Percentiles rank a stretch among this genome's conserved stretches.
phyloP scores from a whole-genome alignment of 2,888 invertebrate genomes.

The Patella caerulea region DNA sequence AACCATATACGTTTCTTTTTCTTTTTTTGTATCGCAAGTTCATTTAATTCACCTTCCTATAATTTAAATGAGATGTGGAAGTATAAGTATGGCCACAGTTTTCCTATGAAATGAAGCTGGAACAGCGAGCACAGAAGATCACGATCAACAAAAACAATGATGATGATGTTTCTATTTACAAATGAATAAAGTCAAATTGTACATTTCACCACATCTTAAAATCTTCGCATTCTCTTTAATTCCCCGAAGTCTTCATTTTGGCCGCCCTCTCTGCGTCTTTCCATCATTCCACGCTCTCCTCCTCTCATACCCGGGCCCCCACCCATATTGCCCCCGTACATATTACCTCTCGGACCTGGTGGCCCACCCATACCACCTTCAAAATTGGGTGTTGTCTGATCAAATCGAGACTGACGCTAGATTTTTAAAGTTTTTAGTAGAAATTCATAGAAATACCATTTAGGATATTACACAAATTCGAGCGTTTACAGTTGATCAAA shows the following conservation, averaged over 20 bases:
- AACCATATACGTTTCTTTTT: too few species aligned
- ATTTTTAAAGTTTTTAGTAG: slow-evolving; percentile 18
- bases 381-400: slow-evolving; percentile 26
- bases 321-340: slow-evolving; percentile 20
- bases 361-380: slow-evolving; percentile 23
- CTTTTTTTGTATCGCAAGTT: too few species aligned
- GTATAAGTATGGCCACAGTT: too few species aligned
- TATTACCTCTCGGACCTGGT: slow-evolving; percentile 30
- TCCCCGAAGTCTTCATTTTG: slow-evolving; percentile 38
- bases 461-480: background rate
- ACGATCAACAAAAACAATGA: too few species aligned
- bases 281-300: slow-evolving; percentile 36
- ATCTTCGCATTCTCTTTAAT: slow-evolving; percentile 40
- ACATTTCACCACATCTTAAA: slow-evolving; percentile 13
- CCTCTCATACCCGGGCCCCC: slow-evolving; percentile 23
- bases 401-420: slow-evolving; percentile 43
- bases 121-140: too few species aligned
- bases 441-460: background rate
- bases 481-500: too few species aligned
- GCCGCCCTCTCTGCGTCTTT: slow-evolving; percentile 32
- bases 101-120: too few species aligned
- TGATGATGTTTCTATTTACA: too few species aligned
- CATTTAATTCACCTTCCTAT: too few species aligned
- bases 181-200: too few species aligned
- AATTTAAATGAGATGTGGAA: too few species aligned